Evolutionary conservation across 1,140 invertebrate genomes (phyloP), one percentile per base, ranked within the genome.

Genomic region (Cotesia glomerata): DNA sequence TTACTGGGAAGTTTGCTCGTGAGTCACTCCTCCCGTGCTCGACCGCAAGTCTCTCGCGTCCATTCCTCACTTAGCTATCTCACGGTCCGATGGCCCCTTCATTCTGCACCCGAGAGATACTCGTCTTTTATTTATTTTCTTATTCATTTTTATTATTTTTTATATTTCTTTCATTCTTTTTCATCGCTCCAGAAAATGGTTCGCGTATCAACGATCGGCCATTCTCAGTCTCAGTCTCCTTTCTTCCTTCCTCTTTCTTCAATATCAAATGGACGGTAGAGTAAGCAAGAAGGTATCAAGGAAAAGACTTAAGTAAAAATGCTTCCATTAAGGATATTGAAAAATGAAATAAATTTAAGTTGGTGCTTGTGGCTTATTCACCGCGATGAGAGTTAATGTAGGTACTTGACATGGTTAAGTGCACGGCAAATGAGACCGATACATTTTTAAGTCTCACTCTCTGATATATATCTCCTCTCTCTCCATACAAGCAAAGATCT

Each of bases 41-140:
- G 34, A 35, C 62, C 35, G n/a, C 62, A 64, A 64, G 18, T 39
- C 36, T 39, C 62, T 13, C 32, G 35, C 62, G 34, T 39, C n/a
- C 35, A 64, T 64, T 64, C 62, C 62, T 64, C 62, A 64, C 62
- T 64, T 35, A 36, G 62, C 62, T 64, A 64, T 64, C 62, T 39
- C 62, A 64, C 62, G 35, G 62, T 64, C 62, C 35, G 62, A 45
- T 64, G 62, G 62, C 62, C 62, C 32, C 62, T 64, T 64, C 62
- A 64, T 64, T 18, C 62, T 36, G 9, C 62, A 36, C 9, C 35
- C 62, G 35, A 64, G 34, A 64, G 11, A 64, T 64, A 64, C 16
- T 14, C 39, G 39, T 45, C 39, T 45, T 45, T 45, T 45, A 45
- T 45, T 45, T 45, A 45, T 45, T 45, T 45, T 45, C 39, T 45